These are phyloP conservation scores for Ypsolopha scabrella DNA, from an alignment of 2,888 invertebrate genomes.

Conservation along the genomic window DNA sequence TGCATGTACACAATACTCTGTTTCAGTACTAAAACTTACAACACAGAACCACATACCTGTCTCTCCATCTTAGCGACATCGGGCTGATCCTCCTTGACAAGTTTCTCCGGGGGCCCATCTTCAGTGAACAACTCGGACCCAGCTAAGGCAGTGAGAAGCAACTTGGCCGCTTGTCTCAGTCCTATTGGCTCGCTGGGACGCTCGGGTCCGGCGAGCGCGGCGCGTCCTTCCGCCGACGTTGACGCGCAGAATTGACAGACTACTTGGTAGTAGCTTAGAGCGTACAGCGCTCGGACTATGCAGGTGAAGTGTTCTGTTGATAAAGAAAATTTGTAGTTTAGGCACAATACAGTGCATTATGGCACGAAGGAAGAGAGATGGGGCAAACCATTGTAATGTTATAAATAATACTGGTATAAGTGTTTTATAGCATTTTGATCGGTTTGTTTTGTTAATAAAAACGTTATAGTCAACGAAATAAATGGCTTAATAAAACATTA, in stretches of 20 bases:
- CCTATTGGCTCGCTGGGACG: conserved; percentile 8
- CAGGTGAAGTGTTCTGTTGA: conserved; percentile 86
- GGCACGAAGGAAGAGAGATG: too few relatives aligned
- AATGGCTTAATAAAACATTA: too few relatives aligned
- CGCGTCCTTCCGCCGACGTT: conserved; percentile 74
- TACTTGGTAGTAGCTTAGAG: conserved; percentile 90
- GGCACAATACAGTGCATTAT: too few relatives aligned
- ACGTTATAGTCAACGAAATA: too few relatives aligned
- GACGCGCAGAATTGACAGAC: conserved; percentile 82
- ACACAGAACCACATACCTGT: conserved; percentile 18
- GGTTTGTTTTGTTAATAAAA: too few relatives aligned
- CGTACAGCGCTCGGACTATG: conserved; percentile 89
- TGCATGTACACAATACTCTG: too few relatives aligned
- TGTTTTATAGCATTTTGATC: too few relatives aligned
- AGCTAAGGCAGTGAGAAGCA: conserved; percentile 37
- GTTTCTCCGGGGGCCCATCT: conserved; percentile 46
- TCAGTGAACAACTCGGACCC: conserved; percentile 73
- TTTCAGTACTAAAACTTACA: too few relatives aligned
- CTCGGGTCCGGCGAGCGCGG: conserved; percentile 36
- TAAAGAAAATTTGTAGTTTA: conserved; percentile 3
- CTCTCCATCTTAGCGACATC: conserved; percentile 44
- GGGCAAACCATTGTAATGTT: too few relatives aligned
- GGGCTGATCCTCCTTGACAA: conserved; percentile 24
- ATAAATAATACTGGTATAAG: too few relatives aligned
- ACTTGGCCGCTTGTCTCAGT: conserved; percentile 26